These are phyloP conservation scores for Coracopsis vasa DNA, from an alignment of 2,113 vertebrate genomes.

Conservation along the genomic window DNA sequence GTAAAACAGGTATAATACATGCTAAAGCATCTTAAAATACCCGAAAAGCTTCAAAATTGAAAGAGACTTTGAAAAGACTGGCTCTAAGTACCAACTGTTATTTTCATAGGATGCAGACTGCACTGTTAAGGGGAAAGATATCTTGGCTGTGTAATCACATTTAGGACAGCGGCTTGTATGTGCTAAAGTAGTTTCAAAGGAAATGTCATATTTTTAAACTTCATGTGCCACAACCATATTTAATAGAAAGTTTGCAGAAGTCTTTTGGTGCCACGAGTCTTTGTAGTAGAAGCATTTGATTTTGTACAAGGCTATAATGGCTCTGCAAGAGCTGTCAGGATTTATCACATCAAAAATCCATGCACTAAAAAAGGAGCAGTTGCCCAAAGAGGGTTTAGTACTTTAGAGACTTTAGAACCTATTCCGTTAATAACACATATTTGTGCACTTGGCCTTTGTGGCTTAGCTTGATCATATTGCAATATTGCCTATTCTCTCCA, in stretches of 20 bases:
- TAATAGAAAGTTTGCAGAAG: not conserved
- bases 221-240: not conserved
- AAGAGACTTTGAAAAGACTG: not conserved
- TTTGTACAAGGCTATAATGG: slow-evolving; percentile 6
- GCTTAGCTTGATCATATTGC: not conserved
- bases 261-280: not conserved
- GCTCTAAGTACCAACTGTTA: not conserved
- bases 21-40: not conserved
- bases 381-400: not conserved
- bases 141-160: not conserved
- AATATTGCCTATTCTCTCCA: not conserved
- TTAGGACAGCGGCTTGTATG: not conserved
- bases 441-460: not conserved
- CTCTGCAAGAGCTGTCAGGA: slow-evolving; percentile 42
- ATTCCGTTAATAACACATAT: not conserved
- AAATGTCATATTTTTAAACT: not conserved
- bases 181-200: not conserved
- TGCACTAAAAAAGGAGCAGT: not conserved
- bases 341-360: not conserved
- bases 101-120: not conserved
- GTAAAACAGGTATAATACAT: not conserved
- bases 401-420: not conserved
- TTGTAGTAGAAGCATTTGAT: not conserved
- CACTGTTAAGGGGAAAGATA: not conserved
- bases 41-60: not conserved